phyloP scores from a whole-genome alignment of 2,797 vertebrate genomes.

The Spinus olivaceus region DNA sequence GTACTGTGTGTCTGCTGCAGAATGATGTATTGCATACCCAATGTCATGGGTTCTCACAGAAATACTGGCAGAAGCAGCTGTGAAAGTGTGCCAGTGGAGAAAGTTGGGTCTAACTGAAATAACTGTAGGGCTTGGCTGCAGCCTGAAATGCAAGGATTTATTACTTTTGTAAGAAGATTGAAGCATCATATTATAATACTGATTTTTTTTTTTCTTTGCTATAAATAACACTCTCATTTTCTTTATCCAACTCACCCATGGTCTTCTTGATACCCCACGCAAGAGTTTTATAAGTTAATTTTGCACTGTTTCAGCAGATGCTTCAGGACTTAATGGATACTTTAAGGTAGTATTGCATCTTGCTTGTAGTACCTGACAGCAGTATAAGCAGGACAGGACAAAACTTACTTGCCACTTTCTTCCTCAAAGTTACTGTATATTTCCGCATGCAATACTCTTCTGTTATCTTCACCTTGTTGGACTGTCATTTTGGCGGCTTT shows the following conservation, averaged over 20 bases:
- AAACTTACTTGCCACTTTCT: not conserved
- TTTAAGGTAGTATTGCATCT: not conserved
- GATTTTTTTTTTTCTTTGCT: not conserved
- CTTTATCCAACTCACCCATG: not conserved
- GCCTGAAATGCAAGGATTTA: not conserved
- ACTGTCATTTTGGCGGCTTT: not conserved
- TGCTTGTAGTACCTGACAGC: not conserved
- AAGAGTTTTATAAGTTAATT: not conserved
- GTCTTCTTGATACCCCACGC: not conserved
- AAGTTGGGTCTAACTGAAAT: not conserved
- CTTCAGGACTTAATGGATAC: not conserved
- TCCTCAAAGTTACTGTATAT: accelerated
- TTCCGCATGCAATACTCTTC: not conserved
- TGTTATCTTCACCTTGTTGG: not conserved
- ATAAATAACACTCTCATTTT: not conserved
- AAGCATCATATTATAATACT: not conserved
- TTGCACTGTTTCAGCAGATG: not conserved
- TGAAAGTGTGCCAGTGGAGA: not conserved
- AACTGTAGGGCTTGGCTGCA: not conserved
- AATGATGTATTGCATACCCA: not conserved
- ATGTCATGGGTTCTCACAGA: not conserved
- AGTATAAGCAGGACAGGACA: not conserved
- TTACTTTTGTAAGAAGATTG: not conserved
- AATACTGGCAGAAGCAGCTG: not conserved
- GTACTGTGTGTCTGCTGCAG: not conserved